Base-by-base conservation (phyloP, 2,113 vertebrate species). In the mouse (Mus musculus) region DNA sequence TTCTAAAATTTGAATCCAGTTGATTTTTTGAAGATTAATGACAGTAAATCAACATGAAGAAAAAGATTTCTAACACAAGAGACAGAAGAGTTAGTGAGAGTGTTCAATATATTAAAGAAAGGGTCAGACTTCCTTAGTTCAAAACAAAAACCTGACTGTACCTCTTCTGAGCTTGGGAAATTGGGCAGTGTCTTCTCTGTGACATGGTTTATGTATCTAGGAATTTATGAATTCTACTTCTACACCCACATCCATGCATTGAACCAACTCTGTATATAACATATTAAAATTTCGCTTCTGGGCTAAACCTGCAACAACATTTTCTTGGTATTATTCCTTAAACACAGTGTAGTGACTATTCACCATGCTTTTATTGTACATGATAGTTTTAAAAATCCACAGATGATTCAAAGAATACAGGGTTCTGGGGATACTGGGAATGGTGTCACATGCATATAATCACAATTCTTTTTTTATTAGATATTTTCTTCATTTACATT, bases 21-120 rank as follows among this genome's bases (percentile, higher is more conserved):
- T 89, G 30, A 91, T 80, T 91, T 3, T 67, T 90, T 67, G 12
- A 91, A 95, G 30, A 87, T 7, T 81, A 28, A 63, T 86, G 22
- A 67, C 30, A 96, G 85, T 80, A 94, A 91, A 63, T 88, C 20
- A 89, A 8, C 7, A 75, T 88, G 67, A 14, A 72, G 17, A 28
- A 10, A 84, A 92, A 42, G n/a, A 63, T 39, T 76, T 42, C 85
- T 93, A 75, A 49, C n/a, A 4, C 3, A 39, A 85, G n/a, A 76
- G 7, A 56, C 1, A 24, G 1, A 80, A 76, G n/a, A 91, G 56
- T 89, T 69, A 77, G 26, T 54, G 0, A 71, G 75, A 26, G 24
- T 89, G 85, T 76, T 96, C 12, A 86, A n/a, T 72, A 81, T 86
- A 81, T 91, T 94, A 95, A 61, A 86, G 71, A 9, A 88, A 82